Base-by-base conservation (phyloP, 2,888 invertebrate genomes). In the Eurytoma adleriae region DNA sequence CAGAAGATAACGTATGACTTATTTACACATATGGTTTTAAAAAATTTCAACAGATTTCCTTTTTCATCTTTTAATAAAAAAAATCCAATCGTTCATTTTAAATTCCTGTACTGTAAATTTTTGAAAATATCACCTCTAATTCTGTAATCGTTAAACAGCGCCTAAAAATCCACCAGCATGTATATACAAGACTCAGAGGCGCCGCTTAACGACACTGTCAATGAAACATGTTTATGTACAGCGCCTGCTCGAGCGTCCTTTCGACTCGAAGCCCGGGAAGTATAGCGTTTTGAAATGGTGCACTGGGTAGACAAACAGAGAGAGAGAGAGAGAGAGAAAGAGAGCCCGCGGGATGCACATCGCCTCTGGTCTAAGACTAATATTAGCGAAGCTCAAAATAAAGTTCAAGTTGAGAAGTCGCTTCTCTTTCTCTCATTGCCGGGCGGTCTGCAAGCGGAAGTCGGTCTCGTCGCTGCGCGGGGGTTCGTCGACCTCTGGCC, bases 321-420 rank as follows among this genome's bases (percentile, higher is more conserved):
- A 40, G 24, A 24, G 24, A 24, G 2, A 24, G 40, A 68, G 10
- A 40, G 40, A 40, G 24, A 24, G 24, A 24, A 24, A 24, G 40
- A 40, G 40, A 40, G 61, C 50, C 18, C 56, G 64, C 48, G 48
- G 64, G 54, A 69, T 69, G 68, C 69, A 27, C 54, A 59, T 59
- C 70, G n/a, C 30, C 20, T 59, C 70, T 61, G 18, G 66, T 73
- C 72, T 73, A 74, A 14, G 40, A 68, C 80, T 56, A 79, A 81
- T 57, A 74, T 76, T 82, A 82, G 79, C 48, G 4, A 72, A 74
- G 79, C 82, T 80, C 75, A 74, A 82, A 80, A 80, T 82, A 82
- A 82, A 80, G 79, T 80, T 80, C 80, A 80, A 82, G 74, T 82
- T 80, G 81, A 81, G 62, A 59, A 30, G 74, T 73, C 64, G 76